These are phyloP conservation scores for Lasiurus cinereus DNA, from an alignment of 2,113 vertebrate genomes.

Conservation along the genomic window DNA sequence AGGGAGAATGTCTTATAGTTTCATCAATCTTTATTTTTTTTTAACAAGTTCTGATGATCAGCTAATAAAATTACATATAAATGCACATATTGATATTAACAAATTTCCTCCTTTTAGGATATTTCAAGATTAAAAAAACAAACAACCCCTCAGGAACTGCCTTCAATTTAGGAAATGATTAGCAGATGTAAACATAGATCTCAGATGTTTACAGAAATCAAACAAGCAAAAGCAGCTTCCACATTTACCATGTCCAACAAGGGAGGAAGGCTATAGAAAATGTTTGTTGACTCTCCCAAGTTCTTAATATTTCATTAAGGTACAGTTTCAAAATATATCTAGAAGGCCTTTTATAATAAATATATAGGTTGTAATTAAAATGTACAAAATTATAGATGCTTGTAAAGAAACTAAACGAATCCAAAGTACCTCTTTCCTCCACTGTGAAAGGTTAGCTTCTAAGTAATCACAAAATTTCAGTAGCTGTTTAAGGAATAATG, in stretches of 20 bases:
- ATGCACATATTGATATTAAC: background rate
- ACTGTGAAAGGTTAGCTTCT: constrained; percentile 50
- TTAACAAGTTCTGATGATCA: background rate
- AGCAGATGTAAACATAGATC: constrained; percentile 56
- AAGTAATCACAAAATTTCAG: constrained; percentile 52
- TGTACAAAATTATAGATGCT: constrained; percentile 40
- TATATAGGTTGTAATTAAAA: constrained; percentile 47
- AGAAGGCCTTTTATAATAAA: constrained; percentile 45
- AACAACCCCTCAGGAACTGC: background rate
- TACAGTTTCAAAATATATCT: constrained; percentile 72
- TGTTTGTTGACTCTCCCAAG: constrained; percentile 83
- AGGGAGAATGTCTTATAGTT: background rate
- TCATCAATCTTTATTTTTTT: constrained; percentile 56
- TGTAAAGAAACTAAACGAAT: constrained; percentile 21
- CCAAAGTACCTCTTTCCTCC: background rate
- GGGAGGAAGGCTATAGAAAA: constrained; percentile 85
- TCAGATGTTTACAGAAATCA: constrained; percentile 90
- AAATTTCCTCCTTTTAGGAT: constrained; percentile 45
- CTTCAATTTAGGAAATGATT: constrained; percentile 22
- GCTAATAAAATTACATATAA: constrained; percentile 49
- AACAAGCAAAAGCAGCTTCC: constrained; percentile 79
- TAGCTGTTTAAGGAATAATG: background rate
- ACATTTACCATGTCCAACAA: constrained; percentile 72
- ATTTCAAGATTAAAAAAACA: constrained; percentile 22
- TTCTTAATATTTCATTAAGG: constrained; percentile 87